A percentile compares a stretch with the other conserved stretches of the same genome.
These are phyloP conservation scores for Piprites chloris DNA, from an alignment of 2,113 vertebrate genomes.

Conservation along the genomic window DNA sequence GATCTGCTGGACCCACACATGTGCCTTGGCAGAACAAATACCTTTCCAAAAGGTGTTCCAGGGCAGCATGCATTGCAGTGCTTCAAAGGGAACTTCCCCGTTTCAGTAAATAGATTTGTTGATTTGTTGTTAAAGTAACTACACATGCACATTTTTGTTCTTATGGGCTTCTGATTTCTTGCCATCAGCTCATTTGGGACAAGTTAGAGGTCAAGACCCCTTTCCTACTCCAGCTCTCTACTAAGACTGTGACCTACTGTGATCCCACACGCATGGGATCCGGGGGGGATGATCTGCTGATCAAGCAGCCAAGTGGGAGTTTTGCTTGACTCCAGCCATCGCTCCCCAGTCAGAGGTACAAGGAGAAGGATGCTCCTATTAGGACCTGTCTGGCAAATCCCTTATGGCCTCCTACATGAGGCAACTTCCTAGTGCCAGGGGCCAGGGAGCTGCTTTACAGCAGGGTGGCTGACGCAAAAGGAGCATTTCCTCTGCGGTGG, in stretches of 20 bases:
- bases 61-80: not conserved
- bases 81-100: not conserved
- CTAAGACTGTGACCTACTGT: not conserved
- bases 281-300: not conserved
- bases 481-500: not conserved
- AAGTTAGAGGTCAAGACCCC: not conserved
- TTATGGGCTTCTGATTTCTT: not conserved
- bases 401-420: not conserved
- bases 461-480: not conserved
- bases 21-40: not conserved
- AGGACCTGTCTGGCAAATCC: not conserved
- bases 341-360: not conserved
- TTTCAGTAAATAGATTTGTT: not conserved
- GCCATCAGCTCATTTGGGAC: not conserved
- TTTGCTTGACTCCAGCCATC: not conserved
- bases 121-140: not conserved
- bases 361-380: not conserved
- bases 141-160: not conserved
- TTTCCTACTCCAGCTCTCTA: not conserved
- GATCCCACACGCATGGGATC: not conserved
- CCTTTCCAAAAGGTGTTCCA: slow-evolving; percentile 8
- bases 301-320: not conserved
- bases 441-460: not conserved
- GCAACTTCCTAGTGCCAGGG: not conserved
- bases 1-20: not conserved